phyloP scores from a whole-genome alignment of 2,113 vertebrate genomes.

The Irena cyanogastra region DNA sequence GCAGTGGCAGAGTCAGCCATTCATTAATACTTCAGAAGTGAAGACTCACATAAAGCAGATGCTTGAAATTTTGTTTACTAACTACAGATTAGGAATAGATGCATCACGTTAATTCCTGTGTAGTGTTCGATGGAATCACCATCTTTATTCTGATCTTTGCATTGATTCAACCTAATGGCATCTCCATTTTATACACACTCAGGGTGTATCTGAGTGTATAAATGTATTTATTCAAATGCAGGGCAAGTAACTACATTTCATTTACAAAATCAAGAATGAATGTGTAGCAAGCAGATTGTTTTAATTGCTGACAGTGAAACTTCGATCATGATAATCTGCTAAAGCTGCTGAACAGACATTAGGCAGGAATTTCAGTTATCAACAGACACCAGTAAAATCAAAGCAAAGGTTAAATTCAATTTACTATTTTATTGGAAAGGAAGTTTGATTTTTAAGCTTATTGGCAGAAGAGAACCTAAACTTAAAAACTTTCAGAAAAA shows the following conservation, averaged over 20 bases:
- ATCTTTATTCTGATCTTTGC: background rate
- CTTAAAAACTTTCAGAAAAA: background rate
- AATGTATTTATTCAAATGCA: background rate
- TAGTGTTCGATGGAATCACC: background rate
- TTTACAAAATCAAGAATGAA: background rate
- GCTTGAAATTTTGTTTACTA: background rate
- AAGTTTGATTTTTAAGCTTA: background rate
- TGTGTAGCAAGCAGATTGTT: background rate
- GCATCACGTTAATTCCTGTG: rapidly evolving
- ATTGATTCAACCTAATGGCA: background rate
- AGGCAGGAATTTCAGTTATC: background rate
- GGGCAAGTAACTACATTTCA: background rate
- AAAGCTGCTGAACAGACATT: background rate
- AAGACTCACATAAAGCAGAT: background rate
- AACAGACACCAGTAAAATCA: background rate
- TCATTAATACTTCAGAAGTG: background rate
- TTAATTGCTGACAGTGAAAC: background rate
- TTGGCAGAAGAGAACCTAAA: background rate
- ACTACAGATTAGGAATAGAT: background rate
- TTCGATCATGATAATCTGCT: background rate
- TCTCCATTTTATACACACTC: background rate
- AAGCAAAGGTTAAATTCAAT: background rate
- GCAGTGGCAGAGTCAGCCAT: background rate
- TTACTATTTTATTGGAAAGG: background rate
- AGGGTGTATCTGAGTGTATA: background rate